Conservation (phyloP, 2,113 vertebrate genomes). For the Butorides virescens region DNA sequence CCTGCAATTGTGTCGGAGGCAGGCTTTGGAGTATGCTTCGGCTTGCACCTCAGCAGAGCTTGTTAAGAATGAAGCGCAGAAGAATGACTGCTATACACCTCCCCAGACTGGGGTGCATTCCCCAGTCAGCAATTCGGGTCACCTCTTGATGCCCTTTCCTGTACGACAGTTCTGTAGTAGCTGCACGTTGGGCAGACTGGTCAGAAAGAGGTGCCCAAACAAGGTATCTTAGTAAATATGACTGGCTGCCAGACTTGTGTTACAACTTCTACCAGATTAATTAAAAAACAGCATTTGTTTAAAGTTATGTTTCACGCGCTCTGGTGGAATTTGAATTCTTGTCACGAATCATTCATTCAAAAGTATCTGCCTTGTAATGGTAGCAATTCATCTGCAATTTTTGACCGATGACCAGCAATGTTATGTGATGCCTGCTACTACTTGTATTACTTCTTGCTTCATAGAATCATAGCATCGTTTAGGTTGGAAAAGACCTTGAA, state of each 20-base stretch:
- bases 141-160: neutral
- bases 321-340: neutral
- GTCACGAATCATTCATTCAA: neutral
- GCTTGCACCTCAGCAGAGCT: neutral
- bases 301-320: neutral
- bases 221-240: neutral
- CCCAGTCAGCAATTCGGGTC: no score
- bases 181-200: neutral
- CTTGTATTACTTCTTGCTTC: neutral
- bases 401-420: neutral
- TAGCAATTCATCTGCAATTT: neutral
- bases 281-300: neutral
- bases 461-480: no score
- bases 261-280: neutral
- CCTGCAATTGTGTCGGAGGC: rapidly evolving
- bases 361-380: neutral
- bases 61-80: neutral
- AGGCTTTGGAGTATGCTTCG: neutral
- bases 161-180: neutral
- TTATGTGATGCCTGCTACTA: no score
- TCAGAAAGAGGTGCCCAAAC: neutral
- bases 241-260: neutral
- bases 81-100: neutral
- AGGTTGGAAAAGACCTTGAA: no score
- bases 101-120: neutral